A percentile compares a stretch with the other conserved stretches of the same genome.
phyloP scores from a whole-genome alignment of 2,113 vertebrate genomes.

The Eidolon helvum region DNA sequence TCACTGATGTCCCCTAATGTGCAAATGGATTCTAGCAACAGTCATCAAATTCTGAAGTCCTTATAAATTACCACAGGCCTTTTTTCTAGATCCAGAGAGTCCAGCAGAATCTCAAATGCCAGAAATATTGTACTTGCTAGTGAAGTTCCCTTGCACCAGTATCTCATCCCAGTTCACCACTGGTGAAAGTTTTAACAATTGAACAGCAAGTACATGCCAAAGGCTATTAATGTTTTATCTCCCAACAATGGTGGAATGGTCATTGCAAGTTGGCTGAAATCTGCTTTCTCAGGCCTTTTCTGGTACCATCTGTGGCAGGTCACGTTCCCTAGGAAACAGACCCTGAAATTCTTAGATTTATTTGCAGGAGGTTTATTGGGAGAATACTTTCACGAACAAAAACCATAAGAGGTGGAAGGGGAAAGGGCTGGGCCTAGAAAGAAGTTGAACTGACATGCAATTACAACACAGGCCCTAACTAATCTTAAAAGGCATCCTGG shows the following conservation, averaged over 20 bases:
- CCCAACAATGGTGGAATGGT: neutral
- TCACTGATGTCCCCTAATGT: neutral
- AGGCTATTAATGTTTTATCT: neutral
- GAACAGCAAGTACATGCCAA: neutral
- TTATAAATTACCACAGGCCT: neutral
- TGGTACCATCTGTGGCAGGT: neutral
- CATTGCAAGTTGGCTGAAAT: neutral
- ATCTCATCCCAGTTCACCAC: neutral
- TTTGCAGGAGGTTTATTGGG: neutral
- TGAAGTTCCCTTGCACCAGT: neutral
- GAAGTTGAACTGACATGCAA: neutral
- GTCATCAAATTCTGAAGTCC: neutral
- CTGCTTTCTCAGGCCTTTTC: neutral
- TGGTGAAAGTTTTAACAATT: neutral
- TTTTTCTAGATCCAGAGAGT: too few relatives aligned
- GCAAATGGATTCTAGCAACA: neutral
- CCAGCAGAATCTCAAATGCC: neutral
- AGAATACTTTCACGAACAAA: neutral
- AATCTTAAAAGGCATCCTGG: neutral
- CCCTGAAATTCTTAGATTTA: conserved; percentile 1
- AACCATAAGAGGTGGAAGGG: neutral
- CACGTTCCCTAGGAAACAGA: conserved; percentile 25
- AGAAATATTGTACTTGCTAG: neutral
- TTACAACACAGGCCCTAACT: neutral
- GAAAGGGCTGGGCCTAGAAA: neutral